These are phyloP conservation scores for Lithophane semibrunnea DNA, from an alignment of 2,888 invertebrate species.

Conservation along the genomic window DNA sequence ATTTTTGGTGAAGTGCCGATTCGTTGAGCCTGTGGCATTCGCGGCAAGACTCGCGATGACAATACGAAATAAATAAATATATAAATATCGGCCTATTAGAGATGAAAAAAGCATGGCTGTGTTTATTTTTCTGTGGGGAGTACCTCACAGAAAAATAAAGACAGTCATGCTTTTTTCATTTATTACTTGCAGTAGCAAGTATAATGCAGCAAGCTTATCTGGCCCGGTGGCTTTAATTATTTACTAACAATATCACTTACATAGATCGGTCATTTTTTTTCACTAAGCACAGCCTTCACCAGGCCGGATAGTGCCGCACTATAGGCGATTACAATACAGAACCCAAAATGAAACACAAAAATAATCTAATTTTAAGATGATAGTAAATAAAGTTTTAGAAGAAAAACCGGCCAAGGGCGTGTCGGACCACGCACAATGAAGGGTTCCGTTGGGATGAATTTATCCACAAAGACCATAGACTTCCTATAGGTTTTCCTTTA, in stretches of 20 bases:
- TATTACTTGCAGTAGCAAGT: not conserved
- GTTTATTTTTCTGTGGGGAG: not conserved
- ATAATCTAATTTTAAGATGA: not conserved
- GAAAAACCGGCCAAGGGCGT: too few species aligned
- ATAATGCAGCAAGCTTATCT: not conserved
- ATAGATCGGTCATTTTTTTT: not conserved
- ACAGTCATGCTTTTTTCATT: too few species aligned
- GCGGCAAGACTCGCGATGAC: not conserved
- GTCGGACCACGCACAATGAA: too few species aligned
- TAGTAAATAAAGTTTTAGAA: too few species aligned
- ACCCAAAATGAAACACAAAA: not conserved
- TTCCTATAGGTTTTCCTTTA: too few species aligned
- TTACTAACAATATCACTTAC: not conserved
- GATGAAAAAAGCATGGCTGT: not conserved
- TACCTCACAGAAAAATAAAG: too few species aligned
- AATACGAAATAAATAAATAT: not conserved
- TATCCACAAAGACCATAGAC: too few species aligned
- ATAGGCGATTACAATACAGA: not conserved
- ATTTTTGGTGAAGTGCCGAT: not conserved
- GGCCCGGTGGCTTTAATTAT: not conserved
- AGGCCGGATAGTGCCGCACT: not conserved
- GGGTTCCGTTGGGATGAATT: too few species aligned
- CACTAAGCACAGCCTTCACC: not conserved
- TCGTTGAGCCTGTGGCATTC: not conserved
- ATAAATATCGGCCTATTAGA: not conserved